These are phyloP conservation scores for Nothoprocta perdicaria DNA, from an alignment of 2,113 vertebrate species.

Conservation along the genomic window DNA sequence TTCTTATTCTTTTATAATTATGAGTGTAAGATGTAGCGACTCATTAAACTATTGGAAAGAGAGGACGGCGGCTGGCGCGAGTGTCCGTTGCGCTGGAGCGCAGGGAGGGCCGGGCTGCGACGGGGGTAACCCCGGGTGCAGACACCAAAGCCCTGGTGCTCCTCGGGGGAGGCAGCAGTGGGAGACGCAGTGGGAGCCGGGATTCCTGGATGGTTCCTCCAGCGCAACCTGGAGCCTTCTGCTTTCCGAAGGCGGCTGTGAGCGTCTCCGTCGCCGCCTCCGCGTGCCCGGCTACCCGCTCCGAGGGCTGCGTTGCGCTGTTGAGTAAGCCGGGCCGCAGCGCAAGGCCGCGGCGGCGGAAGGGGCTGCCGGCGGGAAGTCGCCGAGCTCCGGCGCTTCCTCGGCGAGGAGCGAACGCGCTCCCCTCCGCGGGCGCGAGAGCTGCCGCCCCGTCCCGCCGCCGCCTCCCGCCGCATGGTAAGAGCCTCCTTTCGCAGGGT, in stretches of 20 bases:
- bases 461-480: background rate
- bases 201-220: background rate
- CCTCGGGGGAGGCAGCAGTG: background rate
- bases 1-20: constrained; percentile 94
- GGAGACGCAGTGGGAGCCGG: background rate
- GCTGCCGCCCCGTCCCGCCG: background rate
- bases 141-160: constrained; percentile 15
- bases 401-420: background rate
- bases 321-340: background rate
- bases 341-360: background rate
- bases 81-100: background rate
- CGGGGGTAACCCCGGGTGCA: constrained; percentile 1
- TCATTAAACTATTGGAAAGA: constrained; percentile 83
- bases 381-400: background rate
- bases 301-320: no score
- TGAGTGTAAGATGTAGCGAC: constrained; percentile 84
- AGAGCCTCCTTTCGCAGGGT: background rate
- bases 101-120: background rate
- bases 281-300: no score
- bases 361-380: background rate
- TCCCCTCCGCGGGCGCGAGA: background rate
- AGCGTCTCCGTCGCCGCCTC: rapidly evolving
- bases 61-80: background rate
- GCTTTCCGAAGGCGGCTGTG: background rate
- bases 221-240: background rate